Base-by-base conservation (phyloP, 2,113 vertebrate genomes). In the Panthera tigris region DNA sequence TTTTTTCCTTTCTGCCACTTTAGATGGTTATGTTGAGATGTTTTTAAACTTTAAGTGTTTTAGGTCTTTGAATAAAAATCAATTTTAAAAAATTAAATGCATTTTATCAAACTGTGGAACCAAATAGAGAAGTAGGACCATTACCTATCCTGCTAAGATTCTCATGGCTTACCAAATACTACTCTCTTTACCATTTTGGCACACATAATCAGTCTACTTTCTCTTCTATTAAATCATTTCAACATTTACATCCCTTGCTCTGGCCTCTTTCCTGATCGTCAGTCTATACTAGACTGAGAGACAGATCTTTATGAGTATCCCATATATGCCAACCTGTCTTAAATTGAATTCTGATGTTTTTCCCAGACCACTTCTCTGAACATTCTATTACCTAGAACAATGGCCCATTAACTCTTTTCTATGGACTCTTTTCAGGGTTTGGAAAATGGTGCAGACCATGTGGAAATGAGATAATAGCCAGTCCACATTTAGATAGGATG, bases 21-120 rank as follows among this genome's bases (percentile, higher is more conserved):
- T 87, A 92, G 29, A 93, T 89, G 48, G 18, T 69, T 88, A 95
- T 93, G 15, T 45, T 73, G n/a, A 76, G 66, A 52, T 85, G 90
- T 90, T 94, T 83, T 57, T 65, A 92, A 76, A 80, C 16, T 33
- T 90, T 89, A 76, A 92, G 63, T 48, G 16, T 14, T 82, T 89
- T 82, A 93, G 19, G 50, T 78, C 12, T 76, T 81, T 82, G 61
- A 93, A 93, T n/a, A 84, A 92, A 81, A 95, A 85, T 63, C 12
- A n/a, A 33, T 45, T 76, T 88, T 68, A 52, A 45, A 94, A 83
- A 41, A 86, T 15, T 39, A 69, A 87, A 16, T 29, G 3, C 13
- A 81, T 45, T 61, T 61, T 92, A 63, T 83, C 29, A 85, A 95
- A 89, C 10, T 89, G 13, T 66, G 45, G 55, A 73, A 86, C 45